Base-by-base conservation (phyloP, 2,113 vertebrate genomes). In the Rhea pennata region DNA sequence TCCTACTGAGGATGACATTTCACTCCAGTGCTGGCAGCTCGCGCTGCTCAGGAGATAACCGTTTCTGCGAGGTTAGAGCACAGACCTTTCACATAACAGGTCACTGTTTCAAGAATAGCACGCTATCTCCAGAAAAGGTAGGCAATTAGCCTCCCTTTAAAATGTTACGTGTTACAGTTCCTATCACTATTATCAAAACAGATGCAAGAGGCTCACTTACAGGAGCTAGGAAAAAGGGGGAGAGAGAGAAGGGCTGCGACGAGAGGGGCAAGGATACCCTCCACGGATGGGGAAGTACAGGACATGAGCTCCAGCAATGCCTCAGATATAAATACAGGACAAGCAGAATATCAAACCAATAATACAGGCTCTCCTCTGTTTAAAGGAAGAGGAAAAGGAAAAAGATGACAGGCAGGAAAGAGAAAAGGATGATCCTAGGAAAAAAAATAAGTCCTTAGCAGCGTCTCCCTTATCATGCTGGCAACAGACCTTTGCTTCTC, bases 61-160 rank as follows among this genome's bases (percentile, higher is more conserved):
- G 54, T 26, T 73, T 2, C 62, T 21, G 29, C 13, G 56, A 88
- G 8, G 24, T 59, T 27, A 56, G 42, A 69, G 86, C 21, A 72
- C 6, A 70, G 62, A 72, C 58, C 48, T 75, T 61, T 84, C 50
- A 65, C 70, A 66, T 82, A 50, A 54, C 0, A 10, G 87, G 71
- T 79, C 40, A 70, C 24, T 48, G 21, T 80, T 90, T 83, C n/a
- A 91, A 79, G 67, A 54, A 46, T 29, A 74, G 67, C n/a, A 66
- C 5, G 17, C 48, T 19, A 56, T 24, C 67, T 74, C 16, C 59
- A 89, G 62, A 73, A 46, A 53, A 87, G 29, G 65, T 3, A 90
- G n/a, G 83, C 76, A 78, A 58, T 62, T 92, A 82, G 29, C 53
- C 70, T 84, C 61, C 77, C 64, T 33, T 72, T 88, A 76, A 92